phyloP scores from a whole-genome alignment of 2,113 vertebrate genomes.

The Acrocephalus arundinaceus region DNA sequence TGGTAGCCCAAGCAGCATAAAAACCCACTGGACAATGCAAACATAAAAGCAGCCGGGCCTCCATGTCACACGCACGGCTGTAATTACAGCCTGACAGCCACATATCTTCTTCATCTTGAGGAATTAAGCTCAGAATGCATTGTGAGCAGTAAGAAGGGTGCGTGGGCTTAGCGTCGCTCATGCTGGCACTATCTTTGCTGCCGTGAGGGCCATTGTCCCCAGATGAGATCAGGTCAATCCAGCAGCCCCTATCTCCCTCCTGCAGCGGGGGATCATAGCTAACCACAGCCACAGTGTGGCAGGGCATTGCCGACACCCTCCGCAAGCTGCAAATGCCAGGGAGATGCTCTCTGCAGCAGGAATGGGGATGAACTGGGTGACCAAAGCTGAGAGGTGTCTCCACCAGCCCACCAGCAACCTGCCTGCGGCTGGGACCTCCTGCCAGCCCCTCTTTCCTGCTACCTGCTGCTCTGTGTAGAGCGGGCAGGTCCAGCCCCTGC shows the following conservation, averaged over 20 bases:
- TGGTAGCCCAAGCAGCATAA: neutral
- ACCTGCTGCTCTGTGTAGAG: neutral
- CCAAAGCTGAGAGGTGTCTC: neutral
- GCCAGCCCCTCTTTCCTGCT: neutral
- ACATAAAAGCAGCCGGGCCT: neutral
- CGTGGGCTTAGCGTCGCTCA: constrained; percentile 37
- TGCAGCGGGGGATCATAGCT: constrained; percentile 12
- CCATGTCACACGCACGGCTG: neutral
- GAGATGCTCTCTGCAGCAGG: neutral
- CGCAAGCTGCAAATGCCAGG: rapidly evolving
- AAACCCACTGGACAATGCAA: neutral
- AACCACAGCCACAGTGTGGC: neutral
- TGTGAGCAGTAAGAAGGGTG: constrained; percentile 36
- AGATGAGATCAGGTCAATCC: constrained; percentile 48
- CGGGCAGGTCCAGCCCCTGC: neutral
- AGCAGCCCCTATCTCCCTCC: constrained; percentile 3
- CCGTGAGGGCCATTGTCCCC: constrained; percentile 35
- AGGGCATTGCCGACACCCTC: neutral
- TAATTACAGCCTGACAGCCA: constrained; percentile 55
- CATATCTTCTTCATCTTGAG: constrained; percentile 51
- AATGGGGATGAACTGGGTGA: rapidly evolving
- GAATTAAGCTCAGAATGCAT: constrained; percentile 41
- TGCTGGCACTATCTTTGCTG: neutral
- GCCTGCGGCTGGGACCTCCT: neutral
- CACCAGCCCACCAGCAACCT: neutral